These are phyloP conservation scores for Clavelina lepadiformis DNA, from an alignment of 23 tunicate genomes.

Conservation along the genomic window DNA sequence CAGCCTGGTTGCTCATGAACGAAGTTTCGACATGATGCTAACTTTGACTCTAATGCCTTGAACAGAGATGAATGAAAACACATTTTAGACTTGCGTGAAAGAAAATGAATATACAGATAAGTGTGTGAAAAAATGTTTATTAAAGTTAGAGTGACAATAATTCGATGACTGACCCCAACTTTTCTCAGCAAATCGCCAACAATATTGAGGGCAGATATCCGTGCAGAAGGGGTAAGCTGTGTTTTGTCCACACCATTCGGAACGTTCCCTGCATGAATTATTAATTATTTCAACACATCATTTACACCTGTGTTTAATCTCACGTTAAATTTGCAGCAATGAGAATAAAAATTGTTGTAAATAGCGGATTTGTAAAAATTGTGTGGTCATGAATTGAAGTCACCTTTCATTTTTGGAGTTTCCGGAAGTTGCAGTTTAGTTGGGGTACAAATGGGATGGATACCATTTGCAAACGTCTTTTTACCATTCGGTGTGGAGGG, in stretches of 20 bases:
- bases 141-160: neutral
- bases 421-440: neutral
- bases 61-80: conserved; percentile 1
- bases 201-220: conserved; percentile 85
- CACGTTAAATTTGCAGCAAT: too few species aligned
- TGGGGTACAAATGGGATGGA: conserved; percentile 7
- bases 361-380: too few species aligned
- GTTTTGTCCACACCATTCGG: conserved; percentile 48
- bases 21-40: conserved; percentile 84
- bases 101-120: neutral
- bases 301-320: too few species aligned
- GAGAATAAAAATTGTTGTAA: too few species aligned
- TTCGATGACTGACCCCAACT: conserved; percentile 70
- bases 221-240: conserved; percentile 82
- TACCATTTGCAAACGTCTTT: conserved; percentile 24
- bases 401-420: conserved; percentile 23
- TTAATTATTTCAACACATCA: too few species aligned
- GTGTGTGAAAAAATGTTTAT: neutral
- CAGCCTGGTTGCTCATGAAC: conserved; percentile 72
- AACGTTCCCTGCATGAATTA: too few species aligned
- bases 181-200: conserved; percentile 89
- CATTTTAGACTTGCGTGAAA: neutral
- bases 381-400: too few species aligned
- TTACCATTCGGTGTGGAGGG: conserved; percentile 13
- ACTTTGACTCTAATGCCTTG: conserved; percentile 86